Conservation (phyloP, 2,797 vertebrate genomes). For the Pagetopsis macropterus region DNA sequence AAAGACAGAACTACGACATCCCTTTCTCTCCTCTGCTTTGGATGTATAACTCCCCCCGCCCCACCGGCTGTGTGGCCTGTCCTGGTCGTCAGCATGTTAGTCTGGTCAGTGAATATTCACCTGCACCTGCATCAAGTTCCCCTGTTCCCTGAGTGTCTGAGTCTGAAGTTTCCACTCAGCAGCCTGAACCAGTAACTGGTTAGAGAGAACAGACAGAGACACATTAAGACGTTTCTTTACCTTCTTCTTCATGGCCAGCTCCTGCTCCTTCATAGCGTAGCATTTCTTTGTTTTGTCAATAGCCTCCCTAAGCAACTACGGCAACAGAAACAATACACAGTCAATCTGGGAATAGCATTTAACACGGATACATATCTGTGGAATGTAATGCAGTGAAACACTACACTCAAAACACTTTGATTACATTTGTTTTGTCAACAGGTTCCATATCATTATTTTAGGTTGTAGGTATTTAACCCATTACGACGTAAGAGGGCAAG, state of each 20-base stretch:
- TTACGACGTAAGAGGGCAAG: too few species aligned
- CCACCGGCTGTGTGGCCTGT: constrained; percentile 24
- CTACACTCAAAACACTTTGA: too few species aligned
- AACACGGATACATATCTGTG: neutral
- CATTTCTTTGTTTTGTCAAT: constrained; percentile 86
- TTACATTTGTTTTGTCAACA: too few species aligned
- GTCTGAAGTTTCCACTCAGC: constrained; percentile 98
- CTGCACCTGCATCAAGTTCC: constrained; percentile 93
- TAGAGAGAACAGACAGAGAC: constrained; percentile 74
- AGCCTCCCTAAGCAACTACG: constrained; percentile 82
- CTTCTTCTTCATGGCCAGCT: constrained; percentile 84
- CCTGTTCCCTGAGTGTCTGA: constrained; percentile 93
- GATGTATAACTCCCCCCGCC: neutral
- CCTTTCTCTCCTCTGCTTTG: neutral
- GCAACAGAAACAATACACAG: constrained; percentile 77
- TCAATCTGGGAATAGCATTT: constrained; percentile 23
- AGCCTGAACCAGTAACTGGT: constrained; percentile 95
- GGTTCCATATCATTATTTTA: too few species aligned
- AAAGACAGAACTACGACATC: neutral
- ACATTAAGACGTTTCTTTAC: constrained; percentile 63
- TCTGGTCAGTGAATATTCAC: constrained; percentile 81
- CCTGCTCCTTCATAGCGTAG: constrained; percentile 82
- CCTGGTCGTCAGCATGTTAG: constrained; percentile 17
- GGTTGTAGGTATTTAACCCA: too few species aligned
- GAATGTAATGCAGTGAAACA: too few species aligned